Conservation (phyloP, 2,797 vertebrate genomes). For the Apogon talboti region DNA sequence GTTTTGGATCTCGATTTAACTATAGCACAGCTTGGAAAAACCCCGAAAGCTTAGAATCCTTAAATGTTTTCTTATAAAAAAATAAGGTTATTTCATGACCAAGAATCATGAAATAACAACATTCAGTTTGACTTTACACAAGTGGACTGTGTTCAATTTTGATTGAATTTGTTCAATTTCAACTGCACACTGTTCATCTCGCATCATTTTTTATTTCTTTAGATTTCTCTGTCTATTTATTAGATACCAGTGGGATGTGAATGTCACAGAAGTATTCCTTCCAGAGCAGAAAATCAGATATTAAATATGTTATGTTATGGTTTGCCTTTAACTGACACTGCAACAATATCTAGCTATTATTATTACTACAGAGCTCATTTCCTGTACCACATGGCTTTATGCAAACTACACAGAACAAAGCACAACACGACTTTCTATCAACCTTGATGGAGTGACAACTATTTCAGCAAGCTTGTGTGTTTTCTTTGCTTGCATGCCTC, state of each 20-base stretch:
- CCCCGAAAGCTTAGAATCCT: neutral
- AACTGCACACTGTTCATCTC: neutral
- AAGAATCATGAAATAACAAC: neutral
- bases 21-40: neutral
- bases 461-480: no score
- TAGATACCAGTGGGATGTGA: neutral
- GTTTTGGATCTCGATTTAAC: neutral
- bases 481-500: no score
- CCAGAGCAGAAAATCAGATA: conserved; percentile 19
- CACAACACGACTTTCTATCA: no score
- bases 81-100: neutral
- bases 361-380: conserved; percentile 2
- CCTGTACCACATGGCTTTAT: conserved; percentile 7
- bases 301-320: neutral
- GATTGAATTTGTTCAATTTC: neutral
- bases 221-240: neutral
- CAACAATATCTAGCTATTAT: neutral
- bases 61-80: neutral
- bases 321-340: conserved; percentile 1
- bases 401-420: no score
- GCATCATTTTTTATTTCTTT: neutral
- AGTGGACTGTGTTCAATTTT: neutral
- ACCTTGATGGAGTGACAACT: no score
- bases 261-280: conserved; percentile 2
- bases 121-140: neutral